These are phyloP conservation scores for Amitus sp. DNA, from an alignment of 2,888 invertebrate genomes.

Conservation along the genomic window DNA sequence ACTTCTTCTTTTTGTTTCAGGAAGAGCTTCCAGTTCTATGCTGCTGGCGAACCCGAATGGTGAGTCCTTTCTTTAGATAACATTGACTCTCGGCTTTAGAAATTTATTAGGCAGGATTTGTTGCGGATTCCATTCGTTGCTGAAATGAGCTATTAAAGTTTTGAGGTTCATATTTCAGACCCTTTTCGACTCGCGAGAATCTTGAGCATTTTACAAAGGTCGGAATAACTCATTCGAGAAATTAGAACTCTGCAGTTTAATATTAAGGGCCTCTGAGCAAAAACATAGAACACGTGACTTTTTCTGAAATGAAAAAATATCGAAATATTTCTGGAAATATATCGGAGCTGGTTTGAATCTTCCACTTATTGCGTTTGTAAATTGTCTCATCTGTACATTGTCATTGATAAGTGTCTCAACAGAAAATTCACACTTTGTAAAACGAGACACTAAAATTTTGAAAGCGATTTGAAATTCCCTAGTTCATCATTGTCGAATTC, in stretches of 20 bases:
- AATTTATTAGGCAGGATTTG: slow-evolving; percentile 1
- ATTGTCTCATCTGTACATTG: too few species aligned
- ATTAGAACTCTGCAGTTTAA: neutral
- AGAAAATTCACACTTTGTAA: too few species aligned
- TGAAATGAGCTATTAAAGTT: neutral
- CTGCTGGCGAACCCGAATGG: slow-evolving; percentile 58
- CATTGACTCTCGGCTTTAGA: neutral
- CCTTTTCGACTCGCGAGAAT: neutral
- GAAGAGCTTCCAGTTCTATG: slow-evolving; percentile 56
- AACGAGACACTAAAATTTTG: too few species aligned
- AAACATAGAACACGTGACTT: too few species aligned
- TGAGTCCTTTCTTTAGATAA: slow-evolving; percentile 39
- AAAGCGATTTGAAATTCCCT: too few species aligned
- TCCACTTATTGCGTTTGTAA: too few species aligned
- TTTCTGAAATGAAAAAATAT: too few species aligned
- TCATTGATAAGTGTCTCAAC: too few species aligned
- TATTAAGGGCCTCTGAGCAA: too few species aligned
- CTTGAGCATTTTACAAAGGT: neutral
- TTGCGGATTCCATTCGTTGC: neutral
- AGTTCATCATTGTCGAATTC: too few species aligned
- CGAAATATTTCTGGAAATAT: too few species aligned
- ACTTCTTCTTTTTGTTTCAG: slow-evolving; percentile 44
- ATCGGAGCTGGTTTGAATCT: too few species aligned
- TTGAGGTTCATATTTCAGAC: neutral
- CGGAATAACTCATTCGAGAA: neutral